Percentiles rank a stretch among this genome's conserved stretches.
phyloP scores from a whole-genome alignment of 2,113 vertebrate species.

The Anolis carolinensis region DNA sequence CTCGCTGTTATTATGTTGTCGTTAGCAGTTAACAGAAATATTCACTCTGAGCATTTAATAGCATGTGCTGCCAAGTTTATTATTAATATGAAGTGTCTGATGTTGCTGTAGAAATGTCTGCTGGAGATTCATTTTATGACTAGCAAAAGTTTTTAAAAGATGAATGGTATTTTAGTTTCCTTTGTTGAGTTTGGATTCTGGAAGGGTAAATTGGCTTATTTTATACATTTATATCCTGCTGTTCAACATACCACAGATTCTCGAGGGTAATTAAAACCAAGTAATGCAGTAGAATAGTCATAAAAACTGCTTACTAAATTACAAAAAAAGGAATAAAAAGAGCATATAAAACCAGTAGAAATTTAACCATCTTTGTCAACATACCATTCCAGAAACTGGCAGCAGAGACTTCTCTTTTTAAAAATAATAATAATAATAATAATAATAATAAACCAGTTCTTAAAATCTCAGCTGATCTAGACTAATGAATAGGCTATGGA shows the following conservation, averaged over 20 bases:
- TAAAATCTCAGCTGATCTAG: not conserved
- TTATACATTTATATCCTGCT: not conserved
- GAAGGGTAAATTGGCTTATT: constrained; percentile 9
- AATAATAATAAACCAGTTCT: not conserved
- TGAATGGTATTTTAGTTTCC: not conserved
- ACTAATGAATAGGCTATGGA: not conserved
- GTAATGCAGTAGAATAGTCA: not conserved
- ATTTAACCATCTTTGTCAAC: not conserved
- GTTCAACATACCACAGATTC: constrained; percentile 12
- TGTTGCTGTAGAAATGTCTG: not conserved
- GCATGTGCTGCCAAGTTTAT: not conserved
- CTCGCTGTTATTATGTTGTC: constrained; percentile 8
- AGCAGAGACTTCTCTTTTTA: not conserved
- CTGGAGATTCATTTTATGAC: not conserved
- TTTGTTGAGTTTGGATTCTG: not conserved
- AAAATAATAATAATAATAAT: too few species aligned
- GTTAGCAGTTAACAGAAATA: constrained; percentile 21
- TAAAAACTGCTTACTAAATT: not conserved
- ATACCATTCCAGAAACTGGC: not conserved
- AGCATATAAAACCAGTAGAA: not conserved
- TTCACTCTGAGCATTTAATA: constrained; percentile 30
- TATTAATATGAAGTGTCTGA: constrained; percentile 4
- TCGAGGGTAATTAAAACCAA: constrained; percentile 6
- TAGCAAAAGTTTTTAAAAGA: not conserved
- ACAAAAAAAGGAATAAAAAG: not conserved